phyloP scores from a whole-genome alignment of 2,797 vertebrate genomes.

The Danio kyathit region DNA sequence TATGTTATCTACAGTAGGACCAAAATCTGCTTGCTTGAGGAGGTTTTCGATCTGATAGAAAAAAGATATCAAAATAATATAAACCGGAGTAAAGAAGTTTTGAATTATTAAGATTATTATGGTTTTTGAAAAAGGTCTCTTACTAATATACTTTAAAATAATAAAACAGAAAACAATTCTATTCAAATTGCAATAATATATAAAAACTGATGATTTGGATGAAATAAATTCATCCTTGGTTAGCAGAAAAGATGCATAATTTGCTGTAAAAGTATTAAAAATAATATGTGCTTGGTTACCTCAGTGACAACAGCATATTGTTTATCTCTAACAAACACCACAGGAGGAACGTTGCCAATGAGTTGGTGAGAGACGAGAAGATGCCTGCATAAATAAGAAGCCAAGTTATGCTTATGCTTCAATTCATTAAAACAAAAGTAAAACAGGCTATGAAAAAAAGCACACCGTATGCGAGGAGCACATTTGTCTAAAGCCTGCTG shows the following conservation, averaged over 20 bases:
- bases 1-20: constrained; percentile 52
- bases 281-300: constrained; percentile 43
- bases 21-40: constrained; percentile 65
- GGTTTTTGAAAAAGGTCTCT: too few relatives aligned
- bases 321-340: constrained; percentile 61
- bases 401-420: neutral
- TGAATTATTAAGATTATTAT: too few relatives aligned
- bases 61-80: neutral
- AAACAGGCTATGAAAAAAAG: neutral
- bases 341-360: constrained; percentile 57
- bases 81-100: too few relatives aligned
- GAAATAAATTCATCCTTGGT: too few relatives aligned
- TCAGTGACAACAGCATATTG: constrained; percentile 59
- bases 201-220: too few relatives aligned
- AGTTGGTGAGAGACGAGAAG: constrained; percentile 62
- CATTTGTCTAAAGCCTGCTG: constrained; percentile 73
- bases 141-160: too few relatives aligned
- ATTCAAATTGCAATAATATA: too few relatives aligned
- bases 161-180: too few relatives aligned
- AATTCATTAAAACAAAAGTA: neutral
- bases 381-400: constrained; percentile 48
- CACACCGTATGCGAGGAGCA: constrained; percentile 76
- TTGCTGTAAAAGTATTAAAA: too few relatives aligned
- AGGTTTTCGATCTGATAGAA: constrained; percentile 66
- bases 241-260: too few relatives aligned